phyloP scores from a whole-genome alignment of 1,140 invertebrate genomes.

The Ceratitis capitata region DNA sequence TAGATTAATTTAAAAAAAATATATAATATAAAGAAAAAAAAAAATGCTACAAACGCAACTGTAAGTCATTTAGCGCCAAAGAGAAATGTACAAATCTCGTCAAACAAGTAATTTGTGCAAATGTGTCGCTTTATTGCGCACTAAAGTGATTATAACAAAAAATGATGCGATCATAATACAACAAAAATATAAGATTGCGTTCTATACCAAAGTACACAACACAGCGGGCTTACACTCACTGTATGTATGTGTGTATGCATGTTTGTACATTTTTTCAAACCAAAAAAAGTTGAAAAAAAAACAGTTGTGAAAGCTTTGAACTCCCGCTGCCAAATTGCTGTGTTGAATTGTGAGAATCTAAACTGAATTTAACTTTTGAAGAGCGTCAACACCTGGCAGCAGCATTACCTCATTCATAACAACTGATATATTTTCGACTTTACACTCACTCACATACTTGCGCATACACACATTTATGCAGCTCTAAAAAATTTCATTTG shows the following conservation, averaged over 20 bases:
- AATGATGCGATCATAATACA: not conserved
- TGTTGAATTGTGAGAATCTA: not conserved
- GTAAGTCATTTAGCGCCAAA: not conserved
- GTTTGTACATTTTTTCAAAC: not conserved
- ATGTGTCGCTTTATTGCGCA: not conserved
- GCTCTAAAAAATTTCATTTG: no score
- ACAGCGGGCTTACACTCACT: no score
- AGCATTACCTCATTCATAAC: conserved; percentile 23
- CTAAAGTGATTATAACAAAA: conserved; percentile 4
- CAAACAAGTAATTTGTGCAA: conserved; percentile 11
- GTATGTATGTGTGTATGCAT: no score
- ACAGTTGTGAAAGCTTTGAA: not conserved
- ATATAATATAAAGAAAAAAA: not conserved
- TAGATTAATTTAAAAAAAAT: not conserved
- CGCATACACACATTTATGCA: no score
- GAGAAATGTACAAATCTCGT: not conserved
- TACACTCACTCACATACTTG: not conserved
- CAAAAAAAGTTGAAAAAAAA: no score
- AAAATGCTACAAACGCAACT: not conserved
- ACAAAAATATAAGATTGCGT: not conserved
- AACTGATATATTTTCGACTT: not conserved
- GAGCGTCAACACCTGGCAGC: not conserved
- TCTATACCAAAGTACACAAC: not conserved
- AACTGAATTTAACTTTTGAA: not conserved
- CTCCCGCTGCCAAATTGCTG: not conserved